Evolutionary conservation across 1,140 invertebrate species (phyloP).

Genomic region (Manduca sexta): DNA sequence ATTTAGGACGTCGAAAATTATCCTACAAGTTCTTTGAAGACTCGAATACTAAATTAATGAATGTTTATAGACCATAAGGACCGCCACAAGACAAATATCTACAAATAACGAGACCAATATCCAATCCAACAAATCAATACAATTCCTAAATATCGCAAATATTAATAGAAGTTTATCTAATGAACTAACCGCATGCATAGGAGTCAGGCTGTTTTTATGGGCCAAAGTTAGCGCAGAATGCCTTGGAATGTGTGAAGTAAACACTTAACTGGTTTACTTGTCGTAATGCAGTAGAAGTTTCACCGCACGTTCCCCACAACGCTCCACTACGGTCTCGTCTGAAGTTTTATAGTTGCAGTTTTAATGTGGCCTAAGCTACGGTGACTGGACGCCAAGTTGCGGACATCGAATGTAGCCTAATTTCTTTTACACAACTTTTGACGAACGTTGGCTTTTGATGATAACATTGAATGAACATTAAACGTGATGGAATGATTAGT

Average conservation of each 20-base stretch:
- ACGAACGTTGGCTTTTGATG: too few relatives aligned
- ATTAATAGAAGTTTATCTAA: too few relatives aligned
- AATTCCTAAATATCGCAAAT: too few relatives aligned
- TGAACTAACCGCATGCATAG: constrained; percentile 5
- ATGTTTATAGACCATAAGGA: too few relatives aligned
- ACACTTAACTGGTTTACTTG: constrained; percentile 61
- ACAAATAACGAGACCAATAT: too few relatives aligned
- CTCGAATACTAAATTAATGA: too few relatives aligned
- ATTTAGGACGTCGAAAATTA: too few relatives aligned
- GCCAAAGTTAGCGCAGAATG: constrained; percentile 43
- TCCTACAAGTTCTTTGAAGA: too few relatives aligned
- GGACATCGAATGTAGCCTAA: neutral
- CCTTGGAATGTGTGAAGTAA: constrained; percentile 60
- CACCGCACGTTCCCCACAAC: constrained; percentile 32
- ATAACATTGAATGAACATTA: too few relatives aligned
- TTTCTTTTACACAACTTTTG: neutral
- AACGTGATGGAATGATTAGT: too few relatives aligned
- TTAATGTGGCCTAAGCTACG: constrained; percentile 43
- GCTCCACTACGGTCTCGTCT: constrained; percentile 26
- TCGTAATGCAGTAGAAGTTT: constrained; percentile 52
- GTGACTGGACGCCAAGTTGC: constrained; percentile 9
- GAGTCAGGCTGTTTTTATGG: constrained; percentile 55
- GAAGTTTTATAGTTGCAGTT: constrained; percentile 52
- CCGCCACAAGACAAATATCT: too few relatives aligned
- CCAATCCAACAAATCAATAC: too few relatives aligned